Conservation (phyloP, 2,888 invertebrate species). For the Trichopria drosophilae region DNA sequence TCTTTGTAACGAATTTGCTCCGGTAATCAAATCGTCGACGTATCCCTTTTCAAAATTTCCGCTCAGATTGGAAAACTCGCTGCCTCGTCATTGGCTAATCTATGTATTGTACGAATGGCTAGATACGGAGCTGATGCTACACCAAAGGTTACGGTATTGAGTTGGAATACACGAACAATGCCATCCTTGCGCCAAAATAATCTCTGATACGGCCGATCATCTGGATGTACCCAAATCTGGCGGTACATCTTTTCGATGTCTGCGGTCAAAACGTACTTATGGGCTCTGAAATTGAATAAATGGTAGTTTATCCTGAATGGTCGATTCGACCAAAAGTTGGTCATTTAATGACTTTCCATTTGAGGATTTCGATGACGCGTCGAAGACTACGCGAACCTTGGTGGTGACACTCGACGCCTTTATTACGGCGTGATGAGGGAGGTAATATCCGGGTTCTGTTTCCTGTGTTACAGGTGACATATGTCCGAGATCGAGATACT, state of each 20-base stretch:
- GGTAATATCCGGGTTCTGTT: constrained; percentile 24
- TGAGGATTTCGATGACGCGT: neutral
- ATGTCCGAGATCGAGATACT: constrained; percentile 18
- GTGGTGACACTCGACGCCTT: constrained; percentile 36
- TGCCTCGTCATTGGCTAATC: constrained; percentile 32
- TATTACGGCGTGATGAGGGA: constrained; percentile 43
- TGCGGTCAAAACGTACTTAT: too few species aligned
- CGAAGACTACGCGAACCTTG: neutral
- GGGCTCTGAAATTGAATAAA: constrained; percentile 35
- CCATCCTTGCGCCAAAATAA: constrained; percentile 40
- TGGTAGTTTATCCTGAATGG: constrained; percentile 22
- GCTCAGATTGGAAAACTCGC: constrained; percentile 26
- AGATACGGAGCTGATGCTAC: too few species aligned
- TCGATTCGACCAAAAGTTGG: too few species aligned
- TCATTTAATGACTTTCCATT: too few species aligned
- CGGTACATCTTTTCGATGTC: too few species aligned
- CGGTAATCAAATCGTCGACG: constrained; percentile 40
- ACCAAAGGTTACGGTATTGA: too few species aligned
- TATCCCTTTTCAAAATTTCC: constrained; percentile 26
- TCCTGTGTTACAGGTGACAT: constrained; percentile 12
- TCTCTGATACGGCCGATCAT: constrained; percentile 34
- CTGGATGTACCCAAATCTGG: too few species aligned
- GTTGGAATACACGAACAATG: constrained; percentile 14
- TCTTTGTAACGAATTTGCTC: constrained; percentile 28
- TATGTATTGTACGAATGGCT: constrained; percentile 32